A percentile compares a stretch with the other conserved stretches of the same genome.
phyloP scores from a whole-genome alignment of 2,113 vertebrate species.

The Panthera uncia region DNA sequence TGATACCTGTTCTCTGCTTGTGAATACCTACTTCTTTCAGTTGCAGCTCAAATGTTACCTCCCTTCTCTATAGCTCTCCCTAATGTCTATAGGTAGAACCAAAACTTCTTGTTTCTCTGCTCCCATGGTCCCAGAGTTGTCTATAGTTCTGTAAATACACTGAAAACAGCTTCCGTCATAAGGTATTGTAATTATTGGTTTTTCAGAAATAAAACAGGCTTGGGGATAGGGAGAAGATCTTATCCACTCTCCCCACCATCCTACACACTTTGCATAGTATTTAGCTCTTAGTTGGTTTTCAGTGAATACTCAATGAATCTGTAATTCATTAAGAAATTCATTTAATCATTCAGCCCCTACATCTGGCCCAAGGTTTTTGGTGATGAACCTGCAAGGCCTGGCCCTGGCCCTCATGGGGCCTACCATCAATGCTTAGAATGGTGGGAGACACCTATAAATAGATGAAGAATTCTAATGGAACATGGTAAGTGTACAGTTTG shows the following conservation, averaged over 20 bases:
- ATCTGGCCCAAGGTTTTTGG: neutral
- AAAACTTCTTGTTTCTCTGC: neutral
- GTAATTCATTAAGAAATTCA: constrained; percentile 7
- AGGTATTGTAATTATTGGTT: neutral
- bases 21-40: neutral
- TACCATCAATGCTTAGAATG: neutral
- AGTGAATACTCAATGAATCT: neutral
- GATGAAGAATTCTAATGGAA: neutral
- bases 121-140: neutral
- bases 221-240: neutral
- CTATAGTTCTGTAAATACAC: neutral
- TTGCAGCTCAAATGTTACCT: neutral
- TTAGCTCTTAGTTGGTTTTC: constrained; percentile 21
- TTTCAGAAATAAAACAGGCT: neutral
- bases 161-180: neutral
- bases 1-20: neutral
- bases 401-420: neutral
- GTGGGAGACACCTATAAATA: neutral
- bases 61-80: neutral
- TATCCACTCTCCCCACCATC: neutral
- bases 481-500: neutral
- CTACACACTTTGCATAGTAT: neutral
- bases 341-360: neutral
- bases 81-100: neutral
- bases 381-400: neutral